phyloP scores from a whole-genome alignment of 1,140 invertebrate genomes.

The Monomorium pharaonis region DNA sequence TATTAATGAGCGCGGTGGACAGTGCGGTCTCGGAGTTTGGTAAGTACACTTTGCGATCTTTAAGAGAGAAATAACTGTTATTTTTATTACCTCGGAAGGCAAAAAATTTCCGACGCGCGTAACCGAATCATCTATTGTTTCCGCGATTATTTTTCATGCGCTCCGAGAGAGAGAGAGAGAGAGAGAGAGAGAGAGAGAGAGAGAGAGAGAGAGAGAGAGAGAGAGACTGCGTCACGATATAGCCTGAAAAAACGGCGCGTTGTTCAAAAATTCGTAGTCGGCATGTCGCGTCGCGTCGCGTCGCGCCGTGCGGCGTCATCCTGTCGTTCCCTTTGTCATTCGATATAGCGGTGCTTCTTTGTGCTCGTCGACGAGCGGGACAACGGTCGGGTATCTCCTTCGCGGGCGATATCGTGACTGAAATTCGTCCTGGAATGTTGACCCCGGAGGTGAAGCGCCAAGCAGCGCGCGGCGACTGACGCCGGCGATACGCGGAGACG shows the following conservation, averaged over 20 bases:
- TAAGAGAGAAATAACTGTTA: neutral
- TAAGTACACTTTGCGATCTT: conserved; percentile 8
- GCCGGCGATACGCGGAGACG: conserved; percentile 62
- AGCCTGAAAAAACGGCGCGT: neutral
- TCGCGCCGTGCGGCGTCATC: neutral
- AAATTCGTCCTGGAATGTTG: conserved; percentile 75
- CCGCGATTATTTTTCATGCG: neutral
- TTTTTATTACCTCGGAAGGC: neutral
- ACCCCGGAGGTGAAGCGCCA: conserved; percentile 59
- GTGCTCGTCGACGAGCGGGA: conserved; percentile 8
- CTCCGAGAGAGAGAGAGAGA: too few species aligned
- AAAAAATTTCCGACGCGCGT: neutral
- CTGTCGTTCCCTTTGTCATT: conserved; percentile 14
- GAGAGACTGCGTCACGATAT: too few species aligned
- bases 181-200: too few species aligned
- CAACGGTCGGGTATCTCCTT: neutral
- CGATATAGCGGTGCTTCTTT: conserved; percentile 14
- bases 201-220: too few species aligned
- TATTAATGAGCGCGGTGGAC: neutral
- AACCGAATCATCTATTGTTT: neutral
- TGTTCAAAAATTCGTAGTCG: conserved; percentile 17
- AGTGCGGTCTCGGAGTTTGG: neutral
- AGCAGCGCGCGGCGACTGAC: conserved; percentile 49
- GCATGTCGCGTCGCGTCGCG: neutral
- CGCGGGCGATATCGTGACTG: conserved; percentile 65